phyloP scores from a whole-genome alignment of 2,797 vertebrate genomes.

The Eulemur rubriventer region DNA sequence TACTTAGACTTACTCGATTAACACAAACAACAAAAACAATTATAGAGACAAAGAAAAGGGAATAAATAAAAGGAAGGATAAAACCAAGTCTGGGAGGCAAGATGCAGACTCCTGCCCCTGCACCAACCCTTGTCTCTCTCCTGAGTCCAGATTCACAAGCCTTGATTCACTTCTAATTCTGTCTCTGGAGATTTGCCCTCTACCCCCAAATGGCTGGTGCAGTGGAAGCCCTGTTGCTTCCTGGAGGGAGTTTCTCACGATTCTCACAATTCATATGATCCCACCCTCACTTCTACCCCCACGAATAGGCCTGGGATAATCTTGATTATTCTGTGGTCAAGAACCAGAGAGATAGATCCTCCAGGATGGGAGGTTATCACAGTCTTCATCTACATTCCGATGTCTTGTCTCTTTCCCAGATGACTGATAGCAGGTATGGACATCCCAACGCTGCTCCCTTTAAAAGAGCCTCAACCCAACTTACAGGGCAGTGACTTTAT shows the following conservation, averaged over 20 bases:
- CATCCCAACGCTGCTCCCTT: not conserved
- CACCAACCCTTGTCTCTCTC: not conserved
- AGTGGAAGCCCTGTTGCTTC: not conserved
- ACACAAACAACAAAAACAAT: not conserved
- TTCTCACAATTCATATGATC: not conserved
- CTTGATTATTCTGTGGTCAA: not conserved
- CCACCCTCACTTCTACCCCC: rapidly evolving
- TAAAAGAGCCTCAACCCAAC: not conserved
- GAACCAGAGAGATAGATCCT: not conserved
- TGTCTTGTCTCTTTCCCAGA: not conserved
- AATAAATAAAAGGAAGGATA: too few species aligned
- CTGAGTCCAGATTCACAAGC: not conserved
- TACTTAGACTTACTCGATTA: not conserved
- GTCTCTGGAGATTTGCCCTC: not conserved
- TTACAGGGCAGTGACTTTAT: not conserved
- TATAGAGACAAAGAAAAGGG: not conserved
- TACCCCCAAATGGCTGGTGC: not conserved
- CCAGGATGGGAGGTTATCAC: not conserved
- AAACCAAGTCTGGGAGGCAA: not conserved
- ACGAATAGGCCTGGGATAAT: not conserved
- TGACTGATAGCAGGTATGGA: not conserved
- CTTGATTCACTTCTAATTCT: not conserved
- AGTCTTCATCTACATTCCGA: not conserved
- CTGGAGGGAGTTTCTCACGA: not conserved
- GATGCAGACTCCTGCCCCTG: not conserved